A percentile compares a stretch with the other conserved stretches of the same genome.
Evolutionary conservation across 2,888 invertebrate species (phyloP).

Genomic region (Myopa tessellatipennis): DNA sequence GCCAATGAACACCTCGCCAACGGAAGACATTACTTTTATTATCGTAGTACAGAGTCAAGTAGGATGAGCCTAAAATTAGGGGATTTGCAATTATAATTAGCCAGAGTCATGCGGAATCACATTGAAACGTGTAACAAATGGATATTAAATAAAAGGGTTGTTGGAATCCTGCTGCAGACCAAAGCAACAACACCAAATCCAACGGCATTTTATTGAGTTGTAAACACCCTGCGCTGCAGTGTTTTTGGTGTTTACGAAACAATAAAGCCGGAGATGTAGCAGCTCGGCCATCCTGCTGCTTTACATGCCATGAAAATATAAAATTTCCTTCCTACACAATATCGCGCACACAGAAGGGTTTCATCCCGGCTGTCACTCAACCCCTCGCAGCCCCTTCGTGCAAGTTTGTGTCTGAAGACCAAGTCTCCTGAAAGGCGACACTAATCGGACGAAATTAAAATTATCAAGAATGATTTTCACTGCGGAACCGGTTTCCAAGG

Average conservation of each 20-base stretch:
- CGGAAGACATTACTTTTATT: conserved; percentile 14
- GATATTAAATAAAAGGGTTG: conserved; percentile 28
- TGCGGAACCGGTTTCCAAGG: conserved; percentile 11
- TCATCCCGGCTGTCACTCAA: background rate
- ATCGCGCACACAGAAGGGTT: background rate
- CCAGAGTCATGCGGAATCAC: conserved; percentile 37
- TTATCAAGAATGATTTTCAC: conserved; percentile 47
- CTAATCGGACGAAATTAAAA: conserved; percentile 64
- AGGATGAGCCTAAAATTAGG: conserved; percentile 30
- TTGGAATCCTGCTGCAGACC: background rate
- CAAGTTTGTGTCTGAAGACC: background rate
- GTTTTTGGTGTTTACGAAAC: conserved; percentile 31
- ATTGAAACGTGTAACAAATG: conserved; percentile 1
- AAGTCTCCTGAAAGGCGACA: conserved; percentile 52
- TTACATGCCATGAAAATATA: conserved; percentile 57
- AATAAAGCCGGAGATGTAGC: conserved; percentile 32
- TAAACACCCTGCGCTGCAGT: conserved; percentile 36
- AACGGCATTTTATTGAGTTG: conserved; percentile 37
- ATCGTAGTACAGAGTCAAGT: conserved; percentile 19
- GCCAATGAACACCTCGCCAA: background rate
- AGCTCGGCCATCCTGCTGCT: conserved; percentile 38
- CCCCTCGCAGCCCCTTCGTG: background rate
- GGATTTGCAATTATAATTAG: conserved; percentile 44
- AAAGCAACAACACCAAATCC: background rate
- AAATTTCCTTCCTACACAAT: conserved; percentile 54